Evolutionary conservation across 1,140 invertebrate genomes (phyloP).

Genomic region (Dufourea novaeangliae): DNA sequence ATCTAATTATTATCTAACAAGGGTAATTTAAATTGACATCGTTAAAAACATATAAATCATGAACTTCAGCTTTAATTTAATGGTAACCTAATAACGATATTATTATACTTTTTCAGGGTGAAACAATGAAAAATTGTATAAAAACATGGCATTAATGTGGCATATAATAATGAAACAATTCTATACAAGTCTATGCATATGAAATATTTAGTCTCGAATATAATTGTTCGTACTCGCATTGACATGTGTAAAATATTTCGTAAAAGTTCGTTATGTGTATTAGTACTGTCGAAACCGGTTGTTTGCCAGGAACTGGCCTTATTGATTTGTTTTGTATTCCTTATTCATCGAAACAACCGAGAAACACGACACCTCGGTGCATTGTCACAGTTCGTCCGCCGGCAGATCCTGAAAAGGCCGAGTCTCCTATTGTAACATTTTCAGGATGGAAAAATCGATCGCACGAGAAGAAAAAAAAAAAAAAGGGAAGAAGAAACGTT

Average conservation of each 20-base stretch:
- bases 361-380: slow-evolving; percentile 70
- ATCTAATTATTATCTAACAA: no score
- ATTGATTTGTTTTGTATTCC: slow-evolving; percentile 55
- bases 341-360: slow-evolving; percentile 70
- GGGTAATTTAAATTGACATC: no score
- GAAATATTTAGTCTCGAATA: no score
- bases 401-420: slow-evolving; percentile 71
- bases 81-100: no score
- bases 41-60: no score
- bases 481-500: slow-evolving; percentile 54
- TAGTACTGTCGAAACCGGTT: background rate
- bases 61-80: no score
- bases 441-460: slow-evolving; percentile 50
- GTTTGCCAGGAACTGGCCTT: slow-evolving; percentile 3
- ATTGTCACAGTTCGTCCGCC: slow-evolving; percentile 64
- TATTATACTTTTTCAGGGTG: no score
- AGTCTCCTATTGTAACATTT: slow-evolving; percentile 64
- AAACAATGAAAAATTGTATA: no score
- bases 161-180: no score
- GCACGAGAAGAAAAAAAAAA: background rate
- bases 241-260: background rate
- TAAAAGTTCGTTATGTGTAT: background rate
- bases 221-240: no score
- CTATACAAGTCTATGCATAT: no score
- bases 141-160: no score